Conservation (phyloP, 2,113 vertebrate species). For the Ardeotis arabs region DNA sequence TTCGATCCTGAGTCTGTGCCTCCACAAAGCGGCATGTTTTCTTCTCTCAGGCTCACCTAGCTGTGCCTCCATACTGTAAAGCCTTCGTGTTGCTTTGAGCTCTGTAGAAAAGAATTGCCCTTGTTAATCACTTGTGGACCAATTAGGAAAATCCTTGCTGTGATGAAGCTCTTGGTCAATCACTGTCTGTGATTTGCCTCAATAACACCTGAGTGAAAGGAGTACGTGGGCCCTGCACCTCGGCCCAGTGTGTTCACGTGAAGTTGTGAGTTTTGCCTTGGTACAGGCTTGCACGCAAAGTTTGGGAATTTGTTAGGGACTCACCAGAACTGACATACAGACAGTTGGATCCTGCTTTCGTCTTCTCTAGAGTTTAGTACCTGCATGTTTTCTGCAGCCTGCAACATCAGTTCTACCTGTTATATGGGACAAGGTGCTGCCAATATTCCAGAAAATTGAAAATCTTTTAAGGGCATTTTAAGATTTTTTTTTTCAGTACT, state of each 20-base stretch:
- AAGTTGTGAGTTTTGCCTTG: background rate
- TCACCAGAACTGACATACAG: background rate
- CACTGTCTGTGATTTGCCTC: background rate
- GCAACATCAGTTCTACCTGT: background rate
- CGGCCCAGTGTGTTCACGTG: accelerated
- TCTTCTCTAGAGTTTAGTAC: background rate
- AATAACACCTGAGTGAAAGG: background rate
- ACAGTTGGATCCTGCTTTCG: background rate
- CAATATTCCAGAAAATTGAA: background rate
- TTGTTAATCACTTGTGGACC: background rate
- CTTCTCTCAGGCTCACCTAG: background rate
- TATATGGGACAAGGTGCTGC: background rate
- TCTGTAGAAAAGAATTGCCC: background rate
- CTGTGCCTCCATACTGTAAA: background rate
- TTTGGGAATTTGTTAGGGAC: background rate
- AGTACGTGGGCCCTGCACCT: background rate
- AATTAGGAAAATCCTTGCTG: background rate
- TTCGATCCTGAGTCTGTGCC: background rate
- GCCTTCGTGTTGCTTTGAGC: background rate
- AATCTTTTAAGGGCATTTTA: background rate
- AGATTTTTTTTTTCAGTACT: background rate
- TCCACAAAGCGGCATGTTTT: background rate
- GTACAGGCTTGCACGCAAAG: background rate
- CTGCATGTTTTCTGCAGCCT: background rate
- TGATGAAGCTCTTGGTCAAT: background rate